phyloP scores from a whole-genome alignment of 2,113 vertebrate species.

The Dendrocopos noguchii region DNA sequence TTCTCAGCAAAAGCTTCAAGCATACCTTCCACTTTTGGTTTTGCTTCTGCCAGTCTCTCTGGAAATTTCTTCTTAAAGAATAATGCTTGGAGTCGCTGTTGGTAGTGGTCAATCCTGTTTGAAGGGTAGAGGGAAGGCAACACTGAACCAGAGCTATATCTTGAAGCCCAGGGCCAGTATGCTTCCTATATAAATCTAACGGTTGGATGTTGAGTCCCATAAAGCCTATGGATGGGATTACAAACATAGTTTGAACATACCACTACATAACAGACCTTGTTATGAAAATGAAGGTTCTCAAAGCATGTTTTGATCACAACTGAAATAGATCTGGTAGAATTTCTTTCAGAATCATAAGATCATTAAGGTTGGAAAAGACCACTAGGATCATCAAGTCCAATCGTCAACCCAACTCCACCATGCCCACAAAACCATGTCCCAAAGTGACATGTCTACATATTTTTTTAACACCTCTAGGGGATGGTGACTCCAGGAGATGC shows the following conservation, averaged over 20 bases:
- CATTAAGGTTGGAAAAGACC: too few relatives aligned
- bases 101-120: slow-evolving; percentile 92
- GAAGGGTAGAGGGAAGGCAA: background rate
- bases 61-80: slow-evolving; percentile 98
- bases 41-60: slow-evolving; percentile 89
- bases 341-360: background rate
- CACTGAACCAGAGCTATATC: background rate
- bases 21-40: slow-evolving; percentile 93
- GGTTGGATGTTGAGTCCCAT: background rate
- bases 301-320: background rate
- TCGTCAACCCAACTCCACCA: too few relatives aligned
- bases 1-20: background rate
- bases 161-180: background rate
- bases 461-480: too few relatives aligned
- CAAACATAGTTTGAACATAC: background rate
- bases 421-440: too few relatives aligned
- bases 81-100: slow-evolving; percentile 91
- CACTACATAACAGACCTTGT: background rate
- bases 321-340: background rate
- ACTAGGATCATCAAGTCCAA: too few relatives aligned
- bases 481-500: background rate
- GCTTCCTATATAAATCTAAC: background rate
- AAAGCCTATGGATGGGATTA: background rate
- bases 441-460: too few relatives aligned
- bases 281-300: background rate